Evolutionary conservation across 2,888 invertebrate genomes (phyloP), one percentile per base, ranked within the genome.

Genomic region (Unio delphinus): DNA sequence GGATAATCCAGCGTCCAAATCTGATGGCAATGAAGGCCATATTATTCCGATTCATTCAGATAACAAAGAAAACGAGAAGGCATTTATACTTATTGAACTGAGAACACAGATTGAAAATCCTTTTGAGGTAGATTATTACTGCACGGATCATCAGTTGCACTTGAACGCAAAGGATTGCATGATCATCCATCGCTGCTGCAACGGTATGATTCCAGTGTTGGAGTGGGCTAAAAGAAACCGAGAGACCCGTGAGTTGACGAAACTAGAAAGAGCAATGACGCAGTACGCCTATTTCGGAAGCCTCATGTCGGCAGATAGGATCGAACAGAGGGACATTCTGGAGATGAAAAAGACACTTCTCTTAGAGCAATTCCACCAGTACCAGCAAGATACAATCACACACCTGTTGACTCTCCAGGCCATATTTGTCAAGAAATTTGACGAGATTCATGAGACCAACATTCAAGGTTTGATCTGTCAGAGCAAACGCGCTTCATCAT

Each of bases 371-470:
- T 75, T 73, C 26, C 63, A 75, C 6, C 73, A 77, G 30, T 58
- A 73, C 30, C 68, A 75, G 61, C 75, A 77, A 58, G 77, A 77
- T 55, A 17, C 75, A 26, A 72, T 77, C 23, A 67, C 77, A 1
- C 70, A 73, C 45, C 69, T 77, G 18, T 70, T 77, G 5, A 55
- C 66, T 30, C 75, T 73, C 55, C 77, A 77, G 68, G 67, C 72
- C 55, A 68, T 69, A 34, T 77, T 77, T 59, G 73, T 68, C 64
- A 57, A 67, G 8, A 65, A 67, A 59, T 61, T 77, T 23, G 75
- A 75, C 57, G 67, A 68, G 17, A 55, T 77, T 7, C 77, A 77
- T 61, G 67, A 65, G 23, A 56, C 30, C 3, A 73, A 77, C 55
- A 61, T 75, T 60, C 73, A 73, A 59, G 62, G 56, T 3, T 73